phyloP scores from a whole-genome alignment of 1,140 invertebrate genomes.

The Adelges cooleyi region DNA sequence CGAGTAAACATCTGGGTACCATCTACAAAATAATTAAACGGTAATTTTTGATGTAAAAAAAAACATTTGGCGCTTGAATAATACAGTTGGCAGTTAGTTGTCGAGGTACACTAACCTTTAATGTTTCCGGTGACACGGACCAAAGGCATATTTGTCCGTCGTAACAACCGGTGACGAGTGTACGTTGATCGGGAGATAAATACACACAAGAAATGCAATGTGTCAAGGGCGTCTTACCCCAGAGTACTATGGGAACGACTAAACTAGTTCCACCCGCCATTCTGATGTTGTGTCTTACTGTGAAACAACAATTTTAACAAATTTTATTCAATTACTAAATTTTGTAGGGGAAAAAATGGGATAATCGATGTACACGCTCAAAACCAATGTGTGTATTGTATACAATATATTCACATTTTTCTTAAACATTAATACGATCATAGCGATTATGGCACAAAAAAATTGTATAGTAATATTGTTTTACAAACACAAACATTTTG shows the following conservation, averaged over 20 bases:
- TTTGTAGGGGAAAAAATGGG: no score
- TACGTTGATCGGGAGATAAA: slow-evolving; percentile 81
- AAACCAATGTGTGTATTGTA: no score
- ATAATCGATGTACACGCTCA: no score
- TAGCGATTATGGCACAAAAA: no score
- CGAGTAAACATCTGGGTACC: slow-evolving; percentile 84
- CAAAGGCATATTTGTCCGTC: slow-evolving; percentile 97
- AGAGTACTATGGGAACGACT: slow-evolving; percentile 91
- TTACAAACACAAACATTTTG: no score
- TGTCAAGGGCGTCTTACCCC: slow-evolving; percentile 89
- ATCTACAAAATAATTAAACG: slow-evolving; percentile 51
- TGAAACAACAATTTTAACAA: no score
- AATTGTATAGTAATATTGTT: no score
- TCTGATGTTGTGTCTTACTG: background rate
- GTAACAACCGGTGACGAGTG: slow-evolving; percentile 89
- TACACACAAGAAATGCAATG: slow-evolving; percentile 93
- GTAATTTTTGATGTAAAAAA: background rate
- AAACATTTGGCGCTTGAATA: background rate
- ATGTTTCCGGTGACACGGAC: slow-evolving; percentile 73
- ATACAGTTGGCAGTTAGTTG: background rate
- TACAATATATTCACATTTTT: no score
- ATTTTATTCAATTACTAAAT: no score
- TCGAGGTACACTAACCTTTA: slow-evolving; percentile 43
- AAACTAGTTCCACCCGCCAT: slow-evolving; percentile 75
- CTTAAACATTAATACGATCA: no score